Base-by-base conservation (phyloP, 2,888 invertebrate species). In the Ormia ochracea region DNA sequence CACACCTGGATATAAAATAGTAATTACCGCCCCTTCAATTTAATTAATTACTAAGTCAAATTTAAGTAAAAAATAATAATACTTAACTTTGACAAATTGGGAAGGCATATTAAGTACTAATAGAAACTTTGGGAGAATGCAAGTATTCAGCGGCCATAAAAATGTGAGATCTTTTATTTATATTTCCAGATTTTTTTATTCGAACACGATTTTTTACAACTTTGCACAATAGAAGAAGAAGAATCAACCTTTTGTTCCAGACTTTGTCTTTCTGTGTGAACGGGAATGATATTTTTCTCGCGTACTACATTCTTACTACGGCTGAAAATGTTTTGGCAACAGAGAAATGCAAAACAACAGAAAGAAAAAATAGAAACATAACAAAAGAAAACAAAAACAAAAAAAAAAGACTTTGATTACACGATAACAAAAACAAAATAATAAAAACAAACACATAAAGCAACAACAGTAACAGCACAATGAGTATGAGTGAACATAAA, bases 401-500 rank as follows among this genome's bases (percentile, higher is more conserved):
- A 48, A 52, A 19, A 12, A 31, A 56, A 50, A 48, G 23, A 36
- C 66, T 61, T 58, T 31, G 59, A 81, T 66, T 59, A 75, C 38
- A 75, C 43, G 45, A 75, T 17, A 78, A 45, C 12, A 58, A 33
- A 58, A 63, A 43, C 76, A 28, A 28, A 36, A 63, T 4, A 52
- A 72, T n/a, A 54, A 74, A 45, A 45, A 43, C 52, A 78, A 85
- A 83, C 82, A 85, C 82, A 84, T 81, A 2, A 82, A 66, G 43
- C 52, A 73, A 45, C 41, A 65, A 31, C 66, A 81, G 74, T 36
- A 65, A 68, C 54, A 83, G 81, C 81, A 79, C 21, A 43, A 69
- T 36, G 36, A 69, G 70, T 52, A 69, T 36, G 36, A 69, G 70
- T 81, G 45, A 50, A 65, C 70, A 79, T 36, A 54, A 70, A 72